Evolutionary conservation across 35 echinoderm and acorn worm species (phyloP), one percentile per base, ranked within the genome.

Genomic region (Holothuria glaberrima): DNA sequence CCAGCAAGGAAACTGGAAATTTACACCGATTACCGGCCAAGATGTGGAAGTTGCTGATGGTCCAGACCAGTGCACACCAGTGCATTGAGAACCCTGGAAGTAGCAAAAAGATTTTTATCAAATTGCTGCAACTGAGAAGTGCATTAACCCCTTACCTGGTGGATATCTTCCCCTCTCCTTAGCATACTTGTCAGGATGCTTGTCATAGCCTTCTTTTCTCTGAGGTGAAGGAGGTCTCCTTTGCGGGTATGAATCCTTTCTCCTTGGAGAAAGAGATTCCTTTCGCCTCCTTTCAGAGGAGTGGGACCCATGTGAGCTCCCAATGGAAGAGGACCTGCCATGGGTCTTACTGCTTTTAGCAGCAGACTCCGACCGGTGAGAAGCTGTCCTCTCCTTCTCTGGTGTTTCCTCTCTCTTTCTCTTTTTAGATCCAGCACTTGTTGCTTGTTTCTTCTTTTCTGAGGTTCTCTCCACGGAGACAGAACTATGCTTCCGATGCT

Each of bases 261-360:
- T 48, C 33, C 59, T 84, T 35, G 80, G 80, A n/a, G 80, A 84
- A 56, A 84, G 20, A 0, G 80, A 84, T 54, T 84, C 80, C 57
- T 84, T 84, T 3, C 80, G 52, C 19, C 59, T 63, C 25, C 80
- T 64, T 25, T 84, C 80, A 0, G 80, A 64, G 24, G 80, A 84
- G 26, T 84, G 59, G 22, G 80, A 84, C 57, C 59, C 58, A 17
- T 61, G 80, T 30, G 80, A 84, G 54, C 54, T 64, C 5, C 54
- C 52, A 21, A 64, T 84, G 3, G 80, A 84, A 35, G 80, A 59
- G 20, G 59, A 61, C 80, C 59, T 84, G 7, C 33, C 32, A 46
- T 84, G 52, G 26, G 18, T 46, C 30, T 84, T 84, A 17, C 19
- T n/a, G 32, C 12, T 32, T 61, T 64, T 84, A 13, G 21, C 59